Base-by-base conservation (phyloP, 1,140 invertebrate genomes). In the Pachyrhynchus sulphureomaculatus region DNA sequence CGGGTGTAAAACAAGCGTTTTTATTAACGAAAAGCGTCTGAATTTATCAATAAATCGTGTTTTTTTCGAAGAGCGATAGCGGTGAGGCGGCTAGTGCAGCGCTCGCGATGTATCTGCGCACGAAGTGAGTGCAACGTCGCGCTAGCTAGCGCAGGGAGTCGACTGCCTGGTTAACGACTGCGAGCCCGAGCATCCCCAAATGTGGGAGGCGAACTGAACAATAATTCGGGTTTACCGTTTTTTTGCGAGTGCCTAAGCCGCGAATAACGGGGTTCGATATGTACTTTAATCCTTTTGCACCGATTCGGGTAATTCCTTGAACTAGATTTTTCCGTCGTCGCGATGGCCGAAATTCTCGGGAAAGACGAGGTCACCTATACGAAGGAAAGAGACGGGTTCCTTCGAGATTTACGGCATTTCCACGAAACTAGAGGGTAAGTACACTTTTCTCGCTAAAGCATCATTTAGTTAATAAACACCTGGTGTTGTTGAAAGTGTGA, bases 371-470 rank as follows among this genome's bases (percentile, higher is more conserved):
- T 81, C 76, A 83, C 81, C 66, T 89, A 88, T 78, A 80, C 84
- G 71, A 81, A 83, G 78, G 86, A 88, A 79, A 82, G 85, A 67
- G 82, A 84, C 57, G 81, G 81, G 66, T 91, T 91, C 80, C 77
- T 90, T 59, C 80, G 83, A 71, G 88, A 89, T 68, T 79, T 91
- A 63, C 80, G 81, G 65, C 85, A 87, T 68, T 90, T 90, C 73
- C 88, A 90, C 78, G 84, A 86, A 56, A 85, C 82, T 53, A 80
- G 87, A 77, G 87, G 88, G 88, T 91, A 82, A 86, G 84, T 80
- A 55, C 24, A 23, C 8, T 4, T 23, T 44, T 17, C 10, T 15
- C 18, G 4, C n/a, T n/a, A n/a, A n/a, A n/a, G n/a, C n/a, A n/a
- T n/a, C n/a, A n/a, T n/a, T n/a, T n/a, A n/a, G n/a, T n/a, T n/a